A percentile compares a stretch with the other conserved stretches of the same genome.
Evolutionary conservation across 2,113 vertebrate genomes (phyloP).

Genomic region (Megaceryle maxima): DNA sequence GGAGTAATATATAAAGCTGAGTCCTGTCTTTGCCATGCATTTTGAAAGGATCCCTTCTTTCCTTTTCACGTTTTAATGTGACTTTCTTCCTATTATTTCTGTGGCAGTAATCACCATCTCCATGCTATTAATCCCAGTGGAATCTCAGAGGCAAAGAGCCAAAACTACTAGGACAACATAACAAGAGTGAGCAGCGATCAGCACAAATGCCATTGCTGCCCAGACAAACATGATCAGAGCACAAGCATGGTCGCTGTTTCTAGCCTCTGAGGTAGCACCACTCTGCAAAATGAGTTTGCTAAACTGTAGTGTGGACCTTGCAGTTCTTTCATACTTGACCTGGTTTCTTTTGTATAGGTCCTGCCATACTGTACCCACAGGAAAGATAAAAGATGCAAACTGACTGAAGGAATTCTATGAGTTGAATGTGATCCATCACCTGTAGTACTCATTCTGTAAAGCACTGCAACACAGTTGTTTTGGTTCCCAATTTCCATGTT

Average conservation of each 20-base stretch:
- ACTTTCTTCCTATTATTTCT: constrained; percentile 22
- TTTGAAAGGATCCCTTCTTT: constrained; percentile 3
- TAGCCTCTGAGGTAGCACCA: not conserved
- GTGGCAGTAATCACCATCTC: constrained; percentile 17
- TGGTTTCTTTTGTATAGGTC: constrained; percentile 19
- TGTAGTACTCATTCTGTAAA: constrained; percentile 9
- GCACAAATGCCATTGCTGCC: not conserved
- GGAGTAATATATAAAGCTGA: not conserved
- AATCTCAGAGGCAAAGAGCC: constrained; percentile 49
- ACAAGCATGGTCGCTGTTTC: not conserved
- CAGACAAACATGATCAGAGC: not conserved
- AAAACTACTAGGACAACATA: constrained; percentile 1
- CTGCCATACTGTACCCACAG: not conserved
- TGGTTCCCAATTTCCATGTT: constrained; percentile 33
- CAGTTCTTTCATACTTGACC: constrained; percentile 12
- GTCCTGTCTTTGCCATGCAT: not conserved
- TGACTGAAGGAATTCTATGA: constrained; percentile 5
- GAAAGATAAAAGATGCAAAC: constrained; percentile 26
- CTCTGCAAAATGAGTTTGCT: not conserved
- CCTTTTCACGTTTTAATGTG: not conserved
- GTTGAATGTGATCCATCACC: constrained; percentile 19
- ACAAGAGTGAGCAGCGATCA: not conserved
- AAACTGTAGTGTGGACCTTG: not conserved
- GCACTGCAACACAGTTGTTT: constrained; percentile 39
- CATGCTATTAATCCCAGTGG: constrained; percentile 33